Evolutionary conservation across 2,888 invertebrate species (phyloP).

Genomic region (Mylabris sibirica): DNA sequence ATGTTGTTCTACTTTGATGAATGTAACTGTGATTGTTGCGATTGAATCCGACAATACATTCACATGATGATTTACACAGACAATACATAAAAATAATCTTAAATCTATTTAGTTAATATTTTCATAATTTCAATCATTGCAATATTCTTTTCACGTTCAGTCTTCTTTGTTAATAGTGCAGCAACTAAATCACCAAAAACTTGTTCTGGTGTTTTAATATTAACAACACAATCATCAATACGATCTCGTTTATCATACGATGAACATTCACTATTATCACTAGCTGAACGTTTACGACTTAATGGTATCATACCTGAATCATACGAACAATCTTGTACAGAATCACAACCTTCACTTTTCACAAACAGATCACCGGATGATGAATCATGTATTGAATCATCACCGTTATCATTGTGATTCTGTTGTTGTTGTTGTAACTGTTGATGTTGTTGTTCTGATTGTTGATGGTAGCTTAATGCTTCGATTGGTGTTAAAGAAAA

Average conservation of each 20-base stretch:
- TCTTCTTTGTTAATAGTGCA: slow-evolving; percentile 47
- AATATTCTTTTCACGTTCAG: slow-evolving; percentile 47
- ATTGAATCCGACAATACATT: background rate
- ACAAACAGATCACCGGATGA: slow-evolving; percentile 40
- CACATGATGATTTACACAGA: background rate
- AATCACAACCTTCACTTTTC: slow-evolving; percentile 38
- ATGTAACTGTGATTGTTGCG: too few species aligned
- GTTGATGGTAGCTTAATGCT: background rate
- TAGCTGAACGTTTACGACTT: slow-evolving; percentile 36
- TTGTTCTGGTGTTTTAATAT: slow-evolving; percentile 46
- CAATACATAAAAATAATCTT: background rate
- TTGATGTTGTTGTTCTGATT: slow-evolving; percentile 17
- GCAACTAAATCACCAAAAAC: slow-evolving; percentile 53
- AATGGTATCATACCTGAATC: slow-evolving; percentile 20
- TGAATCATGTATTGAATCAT: slow-evolving; percentile 42
- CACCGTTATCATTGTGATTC: slow-evolving; percentile 36
- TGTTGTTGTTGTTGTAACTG: slow-evolving; percentile 7
- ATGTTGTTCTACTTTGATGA: background rate
- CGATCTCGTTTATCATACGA: slow-evolving; percentile 32
- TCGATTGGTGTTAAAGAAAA: background rate
- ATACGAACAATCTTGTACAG: slow-evolving; percentile 44
- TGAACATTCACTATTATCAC: slow-evolving; percentile 35
- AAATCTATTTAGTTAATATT: slow-evolving; percentile 46
- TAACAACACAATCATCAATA: slow-evolving; percentile 11
- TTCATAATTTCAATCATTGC: slow-evolving; percentile 55